Conservation (phyloP, 2,888 invertebrate genomes). For the Mesopsocus fuscifrons region DNA sequence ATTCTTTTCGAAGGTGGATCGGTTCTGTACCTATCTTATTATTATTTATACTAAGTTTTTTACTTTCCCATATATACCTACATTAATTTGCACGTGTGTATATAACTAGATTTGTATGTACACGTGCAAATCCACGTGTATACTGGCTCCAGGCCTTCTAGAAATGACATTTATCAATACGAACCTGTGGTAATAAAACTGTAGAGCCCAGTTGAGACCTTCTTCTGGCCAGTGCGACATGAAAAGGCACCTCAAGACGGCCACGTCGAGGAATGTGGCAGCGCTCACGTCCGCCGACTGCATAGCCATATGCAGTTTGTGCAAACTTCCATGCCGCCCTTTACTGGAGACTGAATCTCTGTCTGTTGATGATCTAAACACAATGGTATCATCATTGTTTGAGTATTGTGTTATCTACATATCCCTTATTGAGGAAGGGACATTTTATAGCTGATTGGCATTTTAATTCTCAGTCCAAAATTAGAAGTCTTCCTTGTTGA, state of each 20-base stretch:
- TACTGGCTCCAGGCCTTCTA: no score
- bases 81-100: background rate
- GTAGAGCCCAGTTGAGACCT: constrained; percentile 92
- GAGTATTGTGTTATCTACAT: no score
- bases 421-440: no score
- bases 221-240: constrained; percentile 97
- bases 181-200: constrained; percentile 78
- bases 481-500: no score
- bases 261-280: constrained; percentile 92
- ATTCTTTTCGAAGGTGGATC: no score
- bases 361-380: constrained; percentile 38
- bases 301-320: constrained; percentile 11
- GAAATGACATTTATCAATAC: no score
- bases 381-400: no score
- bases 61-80: no score
- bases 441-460: no score
- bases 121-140: constrained; percentile 33
- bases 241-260: constrained; percentile 86
- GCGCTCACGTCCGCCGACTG: constrained; percentile 39
- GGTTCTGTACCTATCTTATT: no score
- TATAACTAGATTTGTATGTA: background rate
- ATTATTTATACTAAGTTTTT: no score
- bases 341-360: constrained; percentile 54
- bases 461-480: no score
- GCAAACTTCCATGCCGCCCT: constrained; percentile 18